Base-by-base conservation (phyloP, 2,113 vertebrate genomes). In the Pavo muticus region DNA sequence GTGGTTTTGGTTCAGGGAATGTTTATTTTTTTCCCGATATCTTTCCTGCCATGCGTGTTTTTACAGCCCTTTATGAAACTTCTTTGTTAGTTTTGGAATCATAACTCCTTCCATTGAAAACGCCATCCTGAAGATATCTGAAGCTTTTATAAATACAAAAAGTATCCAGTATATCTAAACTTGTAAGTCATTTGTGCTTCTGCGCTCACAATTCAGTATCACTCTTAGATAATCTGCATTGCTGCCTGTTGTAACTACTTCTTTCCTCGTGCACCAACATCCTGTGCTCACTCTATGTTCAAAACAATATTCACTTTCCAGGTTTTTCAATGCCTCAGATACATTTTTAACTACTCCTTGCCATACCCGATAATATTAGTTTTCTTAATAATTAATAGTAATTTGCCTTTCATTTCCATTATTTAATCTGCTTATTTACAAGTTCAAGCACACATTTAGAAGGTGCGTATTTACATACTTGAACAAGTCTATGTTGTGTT, bases 181-280 rank as follows among this genome's bases (percentile, higher is more conserved):
- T 71, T 56, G 42, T 37, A 37, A 40, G 40, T 78, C 30, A 5
- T 39, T 35, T 32, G 20, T 8, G 35, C 32, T 84, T 40, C 32
- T 72, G 0, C 3, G 4, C 44, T 87, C n/a, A 47, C 32, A 4
- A 0, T 64, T 59, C 69, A 54, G 0, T 71, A 44, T 81, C 24
- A 2, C 24, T 64, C 6, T 50, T 50, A 4, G 18, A 48, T 67
- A n/a, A 73, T 86, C 17, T 63, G 50, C 56, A 35, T 42, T 64
- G 13, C 64, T 71, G 42, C 35, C 19, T 54, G 3, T 88, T 37
- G 10, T 80, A 54, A 32, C 30, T 47, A 57, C 40, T 64, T 48
- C 70, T 40, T 37, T 27, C 25, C 10, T 56, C 23, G 3, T 50
- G 77, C 87, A 14, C 56, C 24, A 1, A 2, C 5, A 5, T 50